Percentiles rank a stretch among this genome's conserved stretches.
phyloP scores from a whole-genome alignment of 1,140 invertebrate genomes.

The Halictus rubicundus region DNA sequence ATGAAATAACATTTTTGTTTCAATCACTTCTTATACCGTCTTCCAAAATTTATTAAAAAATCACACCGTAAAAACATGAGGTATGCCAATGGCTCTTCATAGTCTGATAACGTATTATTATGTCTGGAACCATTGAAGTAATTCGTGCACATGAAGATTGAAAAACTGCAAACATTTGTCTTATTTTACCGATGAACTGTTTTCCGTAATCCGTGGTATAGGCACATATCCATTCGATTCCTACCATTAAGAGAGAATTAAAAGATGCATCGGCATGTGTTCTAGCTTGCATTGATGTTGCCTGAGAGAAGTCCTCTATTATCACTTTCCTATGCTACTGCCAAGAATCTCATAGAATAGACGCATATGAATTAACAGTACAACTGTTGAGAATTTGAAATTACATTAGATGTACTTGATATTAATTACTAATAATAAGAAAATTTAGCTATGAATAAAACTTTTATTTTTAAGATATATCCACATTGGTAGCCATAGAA shows the following conservation, averaged over 20 bases:
- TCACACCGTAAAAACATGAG: neutral
- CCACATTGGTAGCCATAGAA: too few species aligned
- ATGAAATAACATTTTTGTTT: neutral
- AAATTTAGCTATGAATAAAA: neutral
- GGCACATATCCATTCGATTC: constrained; percentile 36
- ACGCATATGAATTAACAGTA: constrained; percentile 37
- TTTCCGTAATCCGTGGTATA: constrained; percentile 7
- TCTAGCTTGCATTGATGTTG: constrained; percentile 78
- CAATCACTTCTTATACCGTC: neutral
- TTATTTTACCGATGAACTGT: constrained; percentile 9
- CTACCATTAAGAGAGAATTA: constrained; percentile 45
- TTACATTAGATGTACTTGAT: constrained; percentile 7
- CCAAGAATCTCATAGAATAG: constrained; percentile 31
- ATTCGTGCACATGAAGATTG: too few species aligned
- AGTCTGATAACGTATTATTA: too few species aligned
- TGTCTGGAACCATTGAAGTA: too few species aligned
- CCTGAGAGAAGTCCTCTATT: constrained; percentile 71
- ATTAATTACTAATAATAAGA: neutral
- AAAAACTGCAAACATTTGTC: neutral
- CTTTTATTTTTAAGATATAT: neutral
- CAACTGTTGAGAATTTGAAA: constrained; percentile 1
- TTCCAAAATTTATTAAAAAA: neutral
- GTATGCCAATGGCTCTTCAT: too few species aligned
- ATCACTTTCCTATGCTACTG: constrained; percentile 42
- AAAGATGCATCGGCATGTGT: constrained; percentile 72